Evolutionary conservation across 1,140 invertebrate species (phyloP), one percentile per base, ranked within the genome.

Genomic region (Lordiphosa clarofinis): DNA sequence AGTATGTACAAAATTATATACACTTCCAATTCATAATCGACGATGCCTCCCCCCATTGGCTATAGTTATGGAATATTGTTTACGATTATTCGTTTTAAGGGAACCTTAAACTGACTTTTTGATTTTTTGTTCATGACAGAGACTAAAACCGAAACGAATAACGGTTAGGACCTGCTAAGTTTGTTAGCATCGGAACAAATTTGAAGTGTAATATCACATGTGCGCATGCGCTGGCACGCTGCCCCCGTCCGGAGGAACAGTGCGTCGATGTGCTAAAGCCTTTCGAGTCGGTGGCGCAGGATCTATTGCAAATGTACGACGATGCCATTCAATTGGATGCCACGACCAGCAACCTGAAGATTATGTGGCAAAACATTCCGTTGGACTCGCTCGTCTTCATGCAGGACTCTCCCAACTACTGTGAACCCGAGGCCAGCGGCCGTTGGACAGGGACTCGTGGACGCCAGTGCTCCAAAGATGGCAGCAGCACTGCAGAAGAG

Each of bases 261-360:
- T 84, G 92, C 89, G 91, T 91, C 0, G 40, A 90, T 60, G 90
- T 92, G 60, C 76, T 94, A 6, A 90, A 91, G 1, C 76, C 90
- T 3, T 93, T 94, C 70, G 72, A 89, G 4, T 69, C 89, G n/a
- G 86, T 93, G 0, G 92, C 92, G 0, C 88, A 90, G 50, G 88
- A 90, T n/a, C 74, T 95, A 4, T 91, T 92, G 55, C 89, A 91
- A 19, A 89, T 90, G 53, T 94, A 94, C 79, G 82, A 90, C 40
- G 90, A 89, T 56, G 89, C 91, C 42, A 65, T 88, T 9, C 72
- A 81, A 40, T 56, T 90, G 48, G 74, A 79, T 36, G 50, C 68
- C 6, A 78, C 78, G 11, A 49, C 49, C 37, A 71, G 40, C 31
- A 73, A 76, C 19, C 59, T 76, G 4, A 87, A 84, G 53, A 81